Evolutionary conservation across 2,113 vertebrate species (phyloP), one percentile per base, ranked within the genome.

Genomic region (Silurus meridionalis): DNA sequence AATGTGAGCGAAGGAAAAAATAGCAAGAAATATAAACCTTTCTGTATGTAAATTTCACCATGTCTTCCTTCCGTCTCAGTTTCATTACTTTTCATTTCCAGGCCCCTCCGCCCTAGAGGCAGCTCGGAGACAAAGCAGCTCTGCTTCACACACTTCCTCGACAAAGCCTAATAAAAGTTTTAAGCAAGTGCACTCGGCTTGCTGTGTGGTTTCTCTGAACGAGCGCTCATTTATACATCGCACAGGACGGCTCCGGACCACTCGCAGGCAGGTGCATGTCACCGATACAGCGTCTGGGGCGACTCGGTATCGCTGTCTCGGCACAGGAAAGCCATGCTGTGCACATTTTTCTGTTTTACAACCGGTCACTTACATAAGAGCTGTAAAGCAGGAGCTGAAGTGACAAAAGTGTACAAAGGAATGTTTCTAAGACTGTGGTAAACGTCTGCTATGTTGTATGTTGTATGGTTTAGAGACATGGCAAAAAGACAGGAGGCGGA

Each of bases 141-240:
- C 5, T 37, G 83, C 80, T 74, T 87, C 86, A 85, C 48, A 87
- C 83, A 77, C 86, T 83, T 64, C 82, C 64, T 60, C 53, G 64
- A 85, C 80, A 80, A 83, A 89, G 74, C 87, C 72, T 86, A 66
- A 87, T 89, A 85, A 89, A 87, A 83, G 74, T 83, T 87, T 37
- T 87, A 84, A 86, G 86, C 10, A 15, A n/a, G 60, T 77, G 5
- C 66, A 50, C 48, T 87, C 74, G 63, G 83, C 72, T 67, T 60
- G 64, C 60, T 64, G 64, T 84, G 83, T 83, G 64, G 55, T 87
- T 19, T 53, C 53, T 84, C 78, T 21, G 50, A 83, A 87, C 60
- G 57, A 55, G 57, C 23, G 17, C 61, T 81, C 75, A 80, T 66
- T 84, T 84, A 80, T 89, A 83, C 66, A 85, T 83, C 87, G 72